Evolutionary conservation across 2,888 invertebrate genomes (phyloP), one percentile per base, ranked within the genome.

Genomic region (Hyposoter dolosus): DNA sequence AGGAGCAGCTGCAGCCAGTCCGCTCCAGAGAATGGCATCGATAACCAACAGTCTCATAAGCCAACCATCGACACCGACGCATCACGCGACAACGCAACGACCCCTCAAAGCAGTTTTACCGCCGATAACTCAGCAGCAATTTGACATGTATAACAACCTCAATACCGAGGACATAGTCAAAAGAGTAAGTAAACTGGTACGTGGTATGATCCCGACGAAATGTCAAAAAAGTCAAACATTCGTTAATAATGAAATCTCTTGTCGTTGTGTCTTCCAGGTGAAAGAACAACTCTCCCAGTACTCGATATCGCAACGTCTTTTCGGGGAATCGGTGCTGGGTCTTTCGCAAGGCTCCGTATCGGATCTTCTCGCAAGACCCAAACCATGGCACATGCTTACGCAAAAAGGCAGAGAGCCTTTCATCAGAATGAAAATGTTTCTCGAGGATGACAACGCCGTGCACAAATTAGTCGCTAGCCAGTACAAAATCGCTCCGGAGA

Each of bases 351-450:
- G 99, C 53, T 99, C 99, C 5, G 99, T 99, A 0, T 99, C 99
- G 69, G 99, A 99, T 94, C 95, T 99, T 63, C 95, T 99, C 88
- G 99, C 99, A 35, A 95, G 99, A 76, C 99, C 99, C 50, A 99
- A 99, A 94, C 99, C 99, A 0, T 99, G 99, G 99, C 98, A 99
- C 93, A 99, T 99, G 99, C 95, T 99, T 74, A 99, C 99, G 17
- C 98, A 98, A 93, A 99, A 99, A 94, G 99, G 99, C 1, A 96
- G 99, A 40, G 99, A 99, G 93, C 99, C 99, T 0, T 99, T 99
- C 95, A 99, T 99, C 88, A 96, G 99, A 85, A 99, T 99, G 99
- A 98, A 99, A 94, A 98, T 99, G 97, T 99, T 99, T 95, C 95
- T 99, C 89, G 98, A 98, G 94, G 99, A 99, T 92, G 98, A 98